These are phyloP conservation scores for Hippolais icterina DNA, from an alignment of 2,113 vertebrate species.

Conservation along the genomic window DNA sequence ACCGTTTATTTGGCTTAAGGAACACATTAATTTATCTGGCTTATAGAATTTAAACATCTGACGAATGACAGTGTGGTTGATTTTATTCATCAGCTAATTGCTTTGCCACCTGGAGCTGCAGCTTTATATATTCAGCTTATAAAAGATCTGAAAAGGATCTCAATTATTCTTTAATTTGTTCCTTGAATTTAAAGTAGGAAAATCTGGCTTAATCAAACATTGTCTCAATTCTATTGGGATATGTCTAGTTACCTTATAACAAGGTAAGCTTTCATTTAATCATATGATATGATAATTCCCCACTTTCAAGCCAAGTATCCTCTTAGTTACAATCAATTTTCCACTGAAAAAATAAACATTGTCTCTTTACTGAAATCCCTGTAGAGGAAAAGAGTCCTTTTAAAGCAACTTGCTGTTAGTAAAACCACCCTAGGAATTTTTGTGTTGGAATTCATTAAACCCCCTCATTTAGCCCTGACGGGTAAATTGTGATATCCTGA, in stretches of 20 bases:
- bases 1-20: constrained; percentile 91
- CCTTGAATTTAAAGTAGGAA: constrained; percentile 97
- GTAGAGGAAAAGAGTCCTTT: constrained; percentile 75
- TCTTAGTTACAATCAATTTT: constrained; percentile 95
- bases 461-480: constrained; percentile 62
- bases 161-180: constrained; percentile 92
- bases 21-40: constrained; percentile 87
- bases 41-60: constrained; percentile 94
- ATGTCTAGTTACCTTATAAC: constrained; percentile 96
- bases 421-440: constrained; percentile 72
- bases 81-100: constrained; percentile 99
- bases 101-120: constrained; percentile 90
- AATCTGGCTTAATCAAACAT: constrained; percentile 95
- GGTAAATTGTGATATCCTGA: constrained; percentile 64
- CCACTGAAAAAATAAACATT: constrained; percentile 83
- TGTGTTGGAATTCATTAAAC: constrained; percentile 75
- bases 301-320: constrained; percentile 86
- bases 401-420: constrained; percentile 72
- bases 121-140: constrained; percentile 92
- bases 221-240: constrained; percentile 89
- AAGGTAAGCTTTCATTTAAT: constrained; percentile 95
- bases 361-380: constrained; percentile 79
- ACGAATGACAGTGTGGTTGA: constrained; percentile 85
- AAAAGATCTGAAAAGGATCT: constrained; percentile 89
- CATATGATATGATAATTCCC: constrained; percentile 85